Base-by-base conservation (phyloP, 2,797 vertebrate species). In the Galagoides demidoff region DNA sequence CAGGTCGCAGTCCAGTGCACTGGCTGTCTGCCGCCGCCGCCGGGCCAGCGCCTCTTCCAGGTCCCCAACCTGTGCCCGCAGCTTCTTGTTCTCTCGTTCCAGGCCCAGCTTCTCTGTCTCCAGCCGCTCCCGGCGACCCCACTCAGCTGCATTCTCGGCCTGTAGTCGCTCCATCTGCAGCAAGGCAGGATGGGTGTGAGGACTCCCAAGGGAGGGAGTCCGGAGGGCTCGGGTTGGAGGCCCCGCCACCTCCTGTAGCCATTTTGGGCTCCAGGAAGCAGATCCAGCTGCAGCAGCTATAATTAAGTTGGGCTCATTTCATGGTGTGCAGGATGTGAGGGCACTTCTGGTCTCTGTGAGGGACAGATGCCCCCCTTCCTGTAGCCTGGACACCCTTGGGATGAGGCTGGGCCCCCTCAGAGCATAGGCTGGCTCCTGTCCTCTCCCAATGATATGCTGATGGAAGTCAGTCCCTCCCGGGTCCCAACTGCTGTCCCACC, bases 61-160 rank as follows among this genome's bases (percentile, higher is more conserved):
- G 97, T 99, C 99, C 96, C 99, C 99, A 0, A 99, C 99, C 98
- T 99, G 99, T 0, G 99, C 98, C 43, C 99, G 98, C 97, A 99
- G 99, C 97, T 99, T 99, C 98, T 99, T 99, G 98, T 99, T 99
- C 98, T 99, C 99, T 63, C 99, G 96, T 98, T 99, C 99, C 92
- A 99, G 98, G 84, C 98, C 99, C 95, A 99, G 99, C 96, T 99
- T 99, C 97, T 99, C 99, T 0, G 99, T 99, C 98, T 99, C 99
- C 96, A 99, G 97, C 4, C 99, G 98, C 98, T 99, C 99, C 14
- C 99, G 98, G 55, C 99, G 99, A 49, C 99, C 99, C 99, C 99
- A 99, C 98, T 99, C 99, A 0, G 99, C 99, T 0, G 99, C 99
- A 0, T 99, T 99, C 98, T 99, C 99, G 0, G 99, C 99, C 98